Evolutionary conservation across 2,888 invertebrate species (phyloP).

Genomic region (Hybos culiciformis): DNA sequence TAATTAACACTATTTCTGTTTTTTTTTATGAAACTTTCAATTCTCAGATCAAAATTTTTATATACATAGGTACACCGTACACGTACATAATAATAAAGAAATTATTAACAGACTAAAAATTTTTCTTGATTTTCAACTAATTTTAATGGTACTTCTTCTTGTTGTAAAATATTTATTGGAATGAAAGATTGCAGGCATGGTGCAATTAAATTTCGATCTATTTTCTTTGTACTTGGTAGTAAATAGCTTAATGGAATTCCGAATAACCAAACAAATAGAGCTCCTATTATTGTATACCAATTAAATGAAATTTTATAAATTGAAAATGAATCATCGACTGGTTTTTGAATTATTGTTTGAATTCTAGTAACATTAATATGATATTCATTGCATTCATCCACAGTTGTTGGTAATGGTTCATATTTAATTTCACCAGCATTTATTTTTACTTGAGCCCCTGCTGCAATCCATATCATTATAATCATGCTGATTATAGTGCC

Average conservation of each 20-base stretch:
- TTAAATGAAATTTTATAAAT: conserved; percentile 46
- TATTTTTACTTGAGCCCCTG: conserved; percentile 24
- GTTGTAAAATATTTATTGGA: neutral
- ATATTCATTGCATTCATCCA: conserved; percentile 22
- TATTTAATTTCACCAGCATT: conserved; percentile 24
- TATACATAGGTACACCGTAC: too few species aligned
- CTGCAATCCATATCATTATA: conserved; percentile 26
- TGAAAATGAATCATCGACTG: conserved; percentile 26
- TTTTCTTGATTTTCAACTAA: too few species aligned
- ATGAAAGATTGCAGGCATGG: conserved; percentile 22
- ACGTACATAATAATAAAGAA: too few species aligned
- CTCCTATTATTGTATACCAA: conserved; percentile 44
- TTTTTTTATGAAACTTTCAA: too few species aligned
- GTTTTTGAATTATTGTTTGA: neutral
- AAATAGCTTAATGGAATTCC: conserved; percentile 42
- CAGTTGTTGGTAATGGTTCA: conserved; percentile 21
- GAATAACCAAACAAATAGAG: conserved; percentile 37
- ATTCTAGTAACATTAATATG: neutral
- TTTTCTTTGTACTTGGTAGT: conserved; percentile 28
- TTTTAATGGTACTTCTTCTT: neutral
- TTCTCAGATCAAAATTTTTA: too few species aligned
- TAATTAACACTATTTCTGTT: too few species aligned
- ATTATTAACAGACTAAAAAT: too few species aligned
- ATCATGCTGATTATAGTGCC: conserved; percentile 26
- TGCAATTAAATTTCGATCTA: conserved; percentile 26